phyloP scores from a whole-genome alignment of 1,140 invertebrate genomes.

The Pemphigus obesinymphae region DNA sequence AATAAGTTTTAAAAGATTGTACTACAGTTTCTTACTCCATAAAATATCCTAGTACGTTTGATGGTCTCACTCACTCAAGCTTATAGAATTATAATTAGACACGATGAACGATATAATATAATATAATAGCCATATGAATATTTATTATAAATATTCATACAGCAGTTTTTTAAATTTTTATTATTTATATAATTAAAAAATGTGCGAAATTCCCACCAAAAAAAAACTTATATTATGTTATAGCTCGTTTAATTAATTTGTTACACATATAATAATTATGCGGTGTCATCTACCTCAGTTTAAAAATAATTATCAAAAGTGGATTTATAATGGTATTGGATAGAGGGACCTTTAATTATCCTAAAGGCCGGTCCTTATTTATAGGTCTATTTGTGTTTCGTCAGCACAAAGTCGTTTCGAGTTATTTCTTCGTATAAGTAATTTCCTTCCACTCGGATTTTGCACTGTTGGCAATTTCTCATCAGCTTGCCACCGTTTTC shows the following conservation, averaged over 20 bases:
- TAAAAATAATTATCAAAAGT: background rate
- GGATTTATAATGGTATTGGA: background rate
- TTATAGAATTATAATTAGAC: too few species aligned
- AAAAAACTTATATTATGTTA: too few species aligned
- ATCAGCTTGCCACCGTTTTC: background rate
- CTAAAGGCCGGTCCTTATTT: background rate
- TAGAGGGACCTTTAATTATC: background rate
- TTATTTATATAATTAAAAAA: too few species aligned
- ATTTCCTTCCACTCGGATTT: background rate
- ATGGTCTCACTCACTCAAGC: too few species aligned
- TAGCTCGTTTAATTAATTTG: background rate
- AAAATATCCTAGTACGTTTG: too few species aligned
- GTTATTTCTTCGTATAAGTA: background rate
- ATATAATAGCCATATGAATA: too few species aligned
- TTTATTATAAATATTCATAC: too few species aligned
- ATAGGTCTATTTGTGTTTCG: background rate
- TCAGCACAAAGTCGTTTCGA: background rate
- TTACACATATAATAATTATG: background rate
- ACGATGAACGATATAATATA: too few species aligned
- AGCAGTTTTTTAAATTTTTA: too few species aligned
- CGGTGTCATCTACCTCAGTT: background rate
- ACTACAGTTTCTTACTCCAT: too few species aligned
- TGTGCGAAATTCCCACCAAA: too few species aligned
- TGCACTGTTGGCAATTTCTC: background rate
- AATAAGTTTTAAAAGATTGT: too few species aligned